Evolutionary conservation across 2,113 vertebrate genomes (phyloP).

Genomic region (Natator depressus): DNA sequence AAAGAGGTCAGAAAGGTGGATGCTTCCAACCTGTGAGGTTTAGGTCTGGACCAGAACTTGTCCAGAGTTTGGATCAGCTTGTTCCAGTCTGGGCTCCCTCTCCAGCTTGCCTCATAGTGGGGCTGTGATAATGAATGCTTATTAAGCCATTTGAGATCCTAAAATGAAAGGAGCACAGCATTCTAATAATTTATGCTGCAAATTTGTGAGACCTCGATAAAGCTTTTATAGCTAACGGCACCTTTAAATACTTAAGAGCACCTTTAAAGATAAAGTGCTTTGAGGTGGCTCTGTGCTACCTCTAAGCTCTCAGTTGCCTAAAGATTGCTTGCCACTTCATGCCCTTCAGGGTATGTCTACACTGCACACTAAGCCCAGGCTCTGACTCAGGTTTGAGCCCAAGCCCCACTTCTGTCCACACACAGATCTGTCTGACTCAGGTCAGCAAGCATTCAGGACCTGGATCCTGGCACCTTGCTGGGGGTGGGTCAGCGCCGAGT

Average conservation of each 20-base stretch:
- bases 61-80: not conserved
- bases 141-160: constrained; percentile 65
- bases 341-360: not conserved
- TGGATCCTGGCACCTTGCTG: not conserved
- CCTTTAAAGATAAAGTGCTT: constrained; percentile 57
- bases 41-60: not conserved
- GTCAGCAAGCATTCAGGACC: not conserved
- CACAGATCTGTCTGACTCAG: not conserved
- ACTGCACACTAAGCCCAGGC: not conserved
- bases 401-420: not conserved
- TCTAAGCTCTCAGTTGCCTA: not conserved
- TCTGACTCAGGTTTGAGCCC: not conserved
- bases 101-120: not conserved
- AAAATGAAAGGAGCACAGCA: constrained; percentile 59
- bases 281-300: not conserved
- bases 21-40: not conserved
- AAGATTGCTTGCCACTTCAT: constrained; percentile 41
- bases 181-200: constrained; percentile 62
- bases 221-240: constrained; percentile 64
- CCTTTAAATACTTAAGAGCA: constrained; percentile 57
- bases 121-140: constrained; percentile 56
- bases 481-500: not conserved
- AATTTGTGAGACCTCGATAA: constrained; percentile 61
- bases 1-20: not conserved
- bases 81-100: not conserved